Conservation (phyloP, 2,888 invertebrate species). For the Phorcus lineatus region DNA sequence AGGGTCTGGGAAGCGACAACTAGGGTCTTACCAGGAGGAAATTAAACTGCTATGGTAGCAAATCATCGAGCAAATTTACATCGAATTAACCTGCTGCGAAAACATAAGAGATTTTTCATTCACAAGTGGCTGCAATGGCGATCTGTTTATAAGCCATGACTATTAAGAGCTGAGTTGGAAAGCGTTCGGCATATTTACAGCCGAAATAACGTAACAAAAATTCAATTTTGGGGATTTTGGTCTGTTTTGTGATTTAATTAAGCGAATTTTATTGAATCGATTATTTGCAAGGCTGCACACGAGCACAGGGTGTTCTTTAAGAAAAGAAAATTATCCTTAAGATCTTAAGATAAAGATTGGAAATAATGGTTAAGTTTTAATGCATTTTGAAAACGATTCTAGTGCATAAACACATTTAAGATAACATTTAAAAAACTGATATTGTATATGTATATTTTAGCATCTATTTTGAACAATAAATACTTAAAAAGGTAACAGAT, state of each 20-base stretch:
- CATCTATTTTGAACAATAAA: too few species aligned
- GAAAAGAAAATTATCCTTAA: too few species aligned
- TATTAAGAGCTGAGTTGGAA: not conserved
- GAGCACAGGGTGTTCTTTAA: too few species aligned
- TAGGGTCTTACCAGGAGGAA: constrained; percentile 43
- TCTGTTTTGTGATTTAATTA: constrained; percentile 11
- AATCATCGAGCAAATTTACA: constrained; percentile 50
- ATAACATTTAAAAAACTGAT: too few species aligned
- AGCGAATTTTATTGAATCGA: not conserved
- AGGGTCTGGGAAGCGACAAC: constrained; percentile 38
- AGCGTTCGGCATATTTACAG: not conserved
- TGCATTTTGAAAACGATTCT: too few species aligned
- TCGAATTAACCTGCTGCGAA: constrained; percentile 46
- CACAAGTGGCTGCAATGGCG: not conserved
- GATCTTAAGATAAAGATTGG: too few species aligned
- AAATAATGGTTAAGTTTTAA: too few species aligned
- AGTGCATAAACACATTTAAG: too few species aligned
- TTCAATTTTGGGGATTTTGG: not conserved
- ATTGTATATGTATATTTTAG: too few species aligned
- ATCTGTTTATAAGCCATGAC: not conserved
- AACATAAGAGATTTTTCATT: constrained; percentile 1
- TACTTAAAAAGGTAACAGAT: too few species aligned
- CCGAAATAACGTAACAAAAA: not conserved
- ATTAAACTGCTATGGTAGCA: constrained; percentile 46
- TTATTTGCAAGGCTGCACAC: not conserved